Percentiles rank a stretch among this genome's conserved stretches.
Conservation (phyloP, 2,888 invertebrate genomes). For the Unio delphinus region DNA sequence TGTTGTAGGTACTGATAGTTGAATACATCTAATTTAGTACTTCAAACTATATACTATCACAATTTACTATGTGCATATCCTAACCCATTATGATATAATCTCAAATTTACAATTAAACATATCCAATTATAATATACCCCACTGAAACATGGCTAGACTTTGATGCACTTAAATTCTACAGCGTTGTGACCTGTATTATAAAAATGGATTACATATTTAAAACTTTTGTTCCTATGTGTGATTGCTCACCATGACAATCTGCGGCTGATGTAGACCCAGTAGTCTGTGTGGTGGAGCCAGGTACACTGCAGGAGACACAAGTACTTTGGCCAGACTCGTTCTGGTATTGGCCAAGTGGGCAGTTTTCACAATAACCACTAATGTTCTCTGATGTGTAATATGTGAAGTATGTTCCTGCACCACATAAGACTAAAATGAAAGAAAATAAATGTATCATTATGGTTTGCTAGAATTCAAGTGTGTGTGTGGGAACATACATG, state of each 20-base stretch:
- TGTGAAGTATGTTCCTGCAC: slow-evolving; percentile 87
- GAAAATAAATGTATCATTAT: neutral
- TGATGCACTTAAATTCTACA: no score
- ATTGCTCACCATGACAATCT: slow-evolving; percentile 39
- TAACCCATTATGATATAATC: no score
- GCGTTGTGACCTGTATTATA: no score
- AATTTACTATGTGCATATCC: no score
- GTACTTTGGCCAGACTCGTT: slow-evolving; percentile 92
- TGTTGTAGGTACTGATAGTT: no score
- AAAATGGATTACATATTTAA: neutral
- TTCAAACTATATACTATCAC: no score
- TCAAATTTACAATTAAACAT: no score
- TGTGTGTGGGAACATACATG: no score
- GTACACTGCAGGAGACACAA: slow-evolving; percentile 88
- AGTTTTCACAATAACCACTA: slow-evolving; percentile 81
- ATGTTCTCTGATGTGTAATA: slow-evolving; percentile 5
- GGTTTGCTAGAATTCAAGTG: no score
- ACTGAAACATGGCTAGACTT: no score
- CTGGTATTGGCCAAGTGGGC: slow-evolving; percentile 78
- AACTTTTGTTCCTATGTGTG: neutral
- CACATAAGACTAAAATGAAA: slow-evolving; percentile 77
- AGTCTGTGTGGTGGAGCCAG: slow-evolving; percentile 85
- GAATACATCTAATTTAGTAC: no score
- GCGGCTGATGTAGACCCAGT: slow-evolving; percentile 20
- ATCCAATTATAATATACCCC: no score